phyloP scores from a whole-genome alignment of 2,113 vertebrate species.

The Pedetes capensis region DNA sequence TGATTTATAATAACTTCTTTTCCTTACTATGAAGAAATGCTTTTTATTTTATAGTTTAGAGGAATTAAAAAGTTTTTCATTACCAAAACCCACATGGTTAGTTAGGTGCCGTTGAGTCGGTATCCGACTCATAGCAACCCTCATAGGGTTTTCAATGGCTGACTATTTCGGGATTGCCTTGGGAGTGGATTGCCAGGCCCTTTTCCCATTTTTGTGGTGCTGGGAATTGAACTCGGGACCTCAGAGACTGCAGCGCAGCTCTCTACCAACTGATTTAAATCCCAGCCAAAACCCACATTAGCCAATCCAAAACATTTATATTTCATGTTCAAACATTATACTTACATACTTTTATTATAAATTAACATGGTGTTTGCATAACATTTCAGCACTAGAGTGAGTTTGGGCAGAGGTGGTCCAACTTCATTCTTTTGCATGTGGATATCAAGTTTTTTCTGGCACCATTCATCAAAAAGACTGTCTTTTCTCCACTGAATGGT shows the following conservation, averaged over 20 bases:
- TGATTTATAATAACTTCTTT: background rate
- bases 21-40: background rate
- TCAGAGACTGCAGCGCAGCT: too few species aligned
- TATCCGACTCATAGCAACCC: too few species aligned
- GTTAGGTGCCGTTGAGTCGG: too few species aligned
- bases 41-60: background rate
- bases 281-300: background rate
- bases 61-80: slow-evolving; percentile 6
- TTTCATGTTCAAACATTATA: slow-evolving; percentile 10
- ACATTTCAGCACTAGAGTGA: background rate
- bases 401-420: background rate
- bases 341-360: background rate
- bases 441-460: background rate
- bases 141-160: too few species aligned
- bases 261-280: too few species aligned
- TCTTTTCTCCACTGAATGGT: too few species aligned
- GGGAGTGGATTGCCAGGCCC: too few species aligned
- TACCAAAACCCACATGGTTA: background rate
- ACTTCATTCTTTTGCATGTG: background rate
- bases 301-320: background rate
- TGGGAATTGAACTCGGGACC: too few species aligned
- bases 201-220: too few species aligned
- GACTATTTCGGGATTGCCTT: too few species aligned
- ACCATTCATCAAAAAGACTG: too few species aligned
- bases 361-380: background rate